These are phyloP conservation scores for Dallia pectoralis DNA, from an alignment of 2,797 vertebrate genomes.

Conservation along the genomic window DNA sequence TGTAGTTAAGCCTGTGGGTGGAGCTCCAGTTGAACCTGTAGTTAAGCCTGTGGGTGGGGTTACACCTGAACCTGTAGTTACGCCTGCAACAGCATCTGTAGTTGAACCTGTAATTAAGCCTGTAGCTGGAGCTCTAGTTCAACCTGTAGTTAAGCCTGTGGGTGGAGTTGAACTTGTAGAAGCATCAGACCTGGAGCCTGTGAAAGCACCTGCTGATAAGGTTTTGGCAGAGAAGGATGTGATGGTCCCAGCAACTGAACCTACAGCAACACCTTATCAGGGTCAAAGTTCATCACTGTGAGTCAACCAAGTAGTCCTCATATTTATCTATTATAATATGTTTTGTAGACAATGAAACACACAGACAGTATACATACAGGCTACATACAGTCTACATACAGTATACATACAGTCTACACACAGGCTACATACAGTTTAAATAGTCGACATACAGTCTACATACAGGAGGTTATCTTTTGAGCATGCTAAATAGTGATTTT, in stretches of 20 bases:
- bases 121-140: conserved; percentile 4
- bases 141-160: no score
- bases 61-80: no score
- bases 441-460: no score
- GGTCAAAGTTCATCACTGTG: conserved; percentile 18
- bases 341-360: not conserved
- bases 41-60: no score
- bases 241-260: not conserved
- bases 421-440: no score
- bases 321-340: not conserved
- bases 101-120: not conserved
- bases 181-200: conserved; percentile 24
- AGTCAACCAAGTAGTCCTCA: conserved; percentile 25
- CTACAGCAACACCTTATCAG: conserved; percentile 5
- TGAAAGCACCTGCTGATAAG: not conserved
- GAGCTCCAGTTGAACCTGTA: no score
- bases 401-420: no score
- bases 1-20: no score
- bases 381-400: no score
- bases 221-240: conserved; percentile 29
- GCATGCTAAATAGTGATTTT: not conserved
- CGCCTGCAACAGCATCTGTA: no score
- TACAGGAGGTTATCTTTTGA: not conserved
- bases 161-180: conserved; percentile 35
- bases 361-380: no score